These are phyloP conservation scores for Protaetia brevitarsis DNA, from an alignment of 1,140 invertebrate genomes.

Conservation along the genomic window DNA sequence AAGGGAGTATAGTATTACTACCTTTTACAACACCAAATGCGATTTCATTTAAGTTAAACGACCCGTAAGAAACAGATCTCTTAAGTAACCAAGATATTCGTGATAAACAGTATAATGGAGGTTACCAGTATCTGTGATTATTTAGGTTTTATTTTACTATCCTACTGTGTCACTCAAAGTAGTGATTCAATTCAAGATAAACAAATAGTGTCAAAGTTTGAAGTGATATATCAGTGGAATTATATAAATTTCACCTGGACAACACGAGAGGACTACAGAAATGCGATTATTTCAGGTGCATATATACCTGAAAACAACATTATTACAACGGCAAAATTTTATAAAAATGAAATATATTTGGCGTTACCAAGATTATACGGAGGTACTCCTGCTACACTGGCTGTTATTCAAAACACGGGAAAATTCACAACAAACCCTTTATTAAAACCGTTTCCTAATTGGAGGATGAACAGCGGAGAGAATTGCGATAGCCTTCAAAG, in stretches of 20 bases:
- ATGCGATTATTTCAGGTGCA: conserved; percentile 32
- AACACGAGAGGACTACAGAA: conserved; percentile 34
- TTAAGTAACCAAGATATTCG: background rate
- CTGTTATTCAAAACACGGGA: conserved; percentile 27
- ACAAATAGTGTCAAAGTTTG: conserved; percentile 29
- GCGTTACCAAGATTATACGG: conserved; percentile 46
- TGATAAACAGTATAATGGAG: background rate
- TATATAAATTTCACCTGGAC: conserved; percentile 49
- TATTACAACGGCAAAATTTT: conserved; percentile 48
- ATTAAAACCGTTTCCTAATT: conserved; percentile 33
- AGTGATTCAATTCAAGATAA: background rate
- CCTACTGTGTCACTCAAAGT: conserved; percentile 27
- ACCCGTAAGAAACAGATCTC: background rate
- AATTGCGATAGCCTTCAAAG: conserved; percentile 31
- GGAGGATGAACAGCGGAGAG: conserved; percentile 31
- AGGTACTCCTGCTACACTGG: conserved; percentile 49
- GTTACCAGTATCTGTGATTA: conserved; percentile 27
- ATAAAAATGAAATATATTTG: conserved; percentile 46
- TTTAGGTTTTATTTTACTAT: conserved; percentile 31
- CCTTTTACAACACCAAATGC: background rate
- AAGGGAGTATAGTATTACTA: background rate
- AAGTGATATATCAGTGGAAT: conserved; percentile 45
- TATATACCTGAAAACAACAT: conserved; percentile 49
- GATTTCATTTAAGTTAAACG: background rate
- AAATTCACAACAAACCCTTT: conserved; percentile 29